Evolutionary conservation across 2,797 vertebrate genomes (phyloP).

Genomic region (Alfaro cultratus): DNA sequence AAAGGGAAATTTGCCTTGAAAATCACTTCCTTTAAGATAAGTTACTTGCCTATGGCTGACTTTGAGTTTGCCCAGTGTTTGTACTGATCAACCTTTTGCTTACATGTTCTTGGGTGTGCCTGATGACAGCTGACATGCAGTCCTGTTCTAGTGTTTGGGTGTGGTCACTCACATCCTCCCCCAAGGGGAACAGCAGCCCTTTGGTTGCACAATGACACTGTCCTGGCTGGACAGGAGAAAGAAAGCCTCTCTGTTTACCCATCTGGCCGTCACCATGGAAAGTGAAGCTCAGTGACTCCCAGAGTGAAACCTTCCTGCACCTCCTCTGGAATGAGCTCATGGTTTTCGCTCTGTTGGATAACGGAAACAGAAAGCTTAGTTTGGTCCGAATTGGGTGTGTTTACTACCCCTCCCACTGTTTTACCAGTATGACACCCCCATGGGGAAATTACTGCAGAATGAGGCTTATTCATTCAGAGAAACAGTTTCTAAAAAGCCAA

Average conservation of each 20-base stretch:
- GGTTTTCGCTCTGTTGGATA: slow-evolving; percentile 56
- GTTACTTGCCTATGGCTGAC: slow-evolving; percentile 14
- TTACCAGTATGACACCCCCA: slow-evolving; percentile 70
- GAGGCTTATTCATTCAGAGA: slow-evolving; percentile 70
- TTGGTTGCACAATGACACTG: slow-evolving; percentile 71
- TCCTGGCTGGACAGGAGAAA: slow-evolving; percentile 73
- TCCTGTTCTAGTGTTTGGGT: slow-evolving; percentile 67
- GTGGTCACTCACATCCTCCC: slow-evolving; percentile 47
- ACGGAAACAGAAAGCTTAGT: slow-evolving; percentile 61
- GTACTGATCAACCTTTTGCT: slow-evolving; percentile 37
- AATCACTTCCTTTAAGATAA: slow-evolving; percentile 14
- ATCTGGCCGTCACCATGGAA: slow-evolving; percentile 78
- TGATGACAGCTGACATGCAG: slow-evolving; percentile 55
- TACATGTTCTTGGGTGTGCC: slow-evolving; percentile 38
- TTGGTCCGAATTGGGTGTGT: slow-evolving; percentile 67
- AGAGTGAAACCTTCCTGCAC: slow-evolving; percentile 74
- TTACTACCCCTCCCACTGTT: slow-evolving; percentile 66
- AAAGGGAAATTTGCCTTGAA: not conserved
- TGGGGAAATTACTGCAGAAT: slow-evolving; percentile 69
- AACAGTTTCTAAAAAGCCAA: slow-evolving; percentile 38
- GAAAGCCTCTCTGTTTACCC: slow-evolving; percentile 77
- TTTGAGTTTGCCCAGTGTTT: slow-evolving; percentile 30
- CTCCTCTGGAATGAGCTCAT: slow-evolving; percentile 77
- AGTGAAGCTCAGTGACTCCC: slow-evolving; percentile 73
- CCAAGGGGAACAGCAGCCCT: slow-evolving; percentile 60